phyloP scores from a whole-genome alignment of 1,140 invertebrate genomes.

The Drosophila sp. region DNA sequence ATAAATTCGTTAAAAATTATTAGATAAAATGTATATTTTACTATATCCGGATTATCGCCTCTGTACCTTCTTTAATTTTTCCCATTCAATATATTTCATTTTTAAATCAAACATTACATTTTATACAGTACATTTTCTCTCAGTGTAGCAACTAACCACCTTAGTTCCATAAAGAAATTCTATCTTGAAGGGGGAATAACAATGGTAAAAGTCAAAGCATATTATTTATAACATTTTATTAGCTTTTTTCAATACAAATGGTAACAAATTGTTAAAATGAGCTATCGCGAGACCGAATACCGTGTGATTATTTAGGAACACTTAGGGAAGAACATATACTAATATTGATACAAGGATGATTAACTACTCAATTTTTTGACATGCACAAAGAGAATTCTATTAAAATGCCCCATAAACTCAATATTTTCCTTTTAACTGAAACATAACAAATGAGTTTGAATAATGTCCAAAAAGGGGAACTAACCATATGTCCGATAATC shows the following conservation, averaged over 20 bases:
- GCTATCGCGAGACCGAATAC: conserved; percentile 34
- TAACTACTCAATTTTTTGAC: conserved; percentile 1
- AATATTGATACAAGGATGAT: conserved; percentile 12
- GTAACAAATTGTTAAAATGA: conserved; percentile 8
- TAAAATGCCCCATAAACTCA: conserved; percentile 3
- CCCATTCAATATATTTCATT: too few relatives aligned
- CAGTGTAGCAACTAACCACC: conserved; percentile 18
- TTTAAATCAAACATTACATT: too few relatives aligned
- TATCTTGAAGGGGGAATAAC: conserved; percentile 26
- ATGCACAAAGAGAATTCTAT: conserved; percentile 8
- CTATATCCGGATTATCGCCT: too few relatives aligned
- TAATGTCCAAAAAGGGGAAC: background rate
- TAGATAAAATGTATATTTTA: too few relatives aligned
- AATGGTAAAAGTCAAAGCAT: conserved; percentile 18
- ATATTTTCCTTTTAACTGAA: background rate
- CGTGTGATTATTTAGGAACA: background rate
- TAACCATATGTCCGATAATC: background rate
- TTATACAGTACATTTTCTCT: background rate
- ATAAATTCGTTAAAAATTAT: background rate
- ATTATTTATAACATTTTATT: conserved; percentile 57
- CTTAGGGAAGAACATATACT: conserved; percentile 2
- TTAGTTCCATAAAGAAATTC: conserved; percentile 21
- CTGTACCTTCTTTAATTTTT: too few relatives aligned
- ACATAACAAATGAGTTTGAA: background rate
- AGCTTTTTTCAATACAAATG: conserved; percentile 32